Percentiles rank a stretch among this genome's conserved stretches.
phyloP scores from a whole-genome alignment of 2,113 vertebrate species.

The Mus spicilegus region DNA sequence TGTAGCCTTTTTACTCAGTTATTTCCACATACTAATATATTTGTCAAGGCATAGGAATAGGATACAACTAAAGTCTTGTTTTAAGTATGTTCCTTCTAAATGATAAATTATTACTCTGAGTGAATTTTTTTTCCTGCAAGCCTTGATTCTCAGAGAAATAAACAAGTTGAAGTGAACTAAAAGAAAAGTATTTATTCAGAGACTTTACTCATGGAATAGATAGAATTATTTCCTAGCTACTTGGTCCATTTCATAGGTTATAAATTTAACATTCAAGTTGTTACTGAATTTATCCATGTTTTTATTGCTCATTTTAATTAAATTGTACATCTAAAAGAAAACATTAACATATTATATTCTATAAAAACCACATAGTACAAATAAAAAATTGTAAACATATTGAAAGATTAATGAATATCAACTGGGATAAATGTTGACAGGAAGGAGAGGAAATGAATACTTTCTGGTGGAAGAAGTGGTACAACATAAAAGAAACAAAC shows the following conservation, averaged over 20 bases:
- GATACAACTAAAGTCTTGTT: slow-evolving; percentile 60
- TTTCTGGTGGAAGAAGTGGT: not conserved
- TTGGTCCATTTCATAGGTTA: not conserved
- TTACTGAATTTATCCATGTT: not conserved
- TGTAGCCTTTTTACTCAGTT: not conserved
- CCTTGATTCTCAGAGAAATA: slow-evolving; percentile 41
- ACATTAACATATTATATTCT: not conserved
- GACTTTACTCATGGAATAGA: not conserved
- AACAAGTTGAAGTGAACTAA: not conserved
- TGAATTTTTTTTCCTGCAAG: slow-evolving; percentile 33
- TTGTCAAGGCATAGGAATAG: slow-evolving; percentile 39
- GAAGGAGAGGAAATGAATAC: not conserved
- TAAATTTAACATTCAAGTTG: not conserved
- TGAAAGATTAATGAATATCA: slow-evolving; percentile 16
- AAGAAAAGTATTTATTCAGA: not conserved
- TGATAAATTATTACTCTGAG: slow-evolving; percentile 43
- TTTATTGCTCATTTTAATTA: not conserved
- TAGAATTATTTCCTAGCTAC: not conserved
- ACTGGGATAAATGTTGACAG: not conserved
- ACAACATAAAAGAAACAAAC: not conserved
- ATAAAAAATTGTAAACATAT: not conserved
- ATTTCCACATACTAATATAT: slow-evolving; percentile 41
- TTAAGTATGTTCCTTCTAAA: slow-evolving; percentile 55
- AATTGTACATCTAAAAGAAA: not conserved
- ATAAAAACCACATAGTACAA: not conserved